Base-by-base conservation (phyloP, 1,140 invertebrate species). In the Tigriopus japonicus region DNA sequence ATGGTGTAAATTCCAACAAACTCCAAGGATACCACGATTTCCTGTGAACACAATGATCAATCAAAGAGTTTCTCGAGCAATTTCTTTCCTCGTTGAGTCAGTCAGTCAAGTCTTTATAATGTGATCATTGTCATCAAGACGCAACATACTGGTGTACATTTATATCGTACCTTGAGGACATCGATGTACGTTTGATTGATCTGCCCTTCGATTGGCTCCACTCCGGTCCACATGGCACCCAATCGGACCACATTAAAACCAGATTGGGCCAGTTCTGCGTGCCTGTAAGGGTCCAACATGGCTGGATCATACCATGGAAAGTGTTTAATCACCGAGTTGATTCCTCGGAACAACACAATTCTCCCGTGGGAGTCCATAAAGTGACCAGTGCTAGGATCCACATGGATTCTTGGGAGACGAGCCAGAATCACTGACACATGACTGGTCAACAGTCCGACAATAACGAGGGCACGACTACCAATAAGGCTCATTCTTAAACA, bases 221-320 rank as follows among this genome's bases (percentile, higher is more conserved):
- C 14, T 28, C 52, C 52, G 6, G 52, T 15, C 52, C 52, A 54
- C 52, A 54, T 54, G 21, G 52, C 21, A 15, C 52, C 45, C 14
- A 54, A 28, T 19, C 52, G 52, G 14, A 54, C 24, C n/a, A 54
- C 52, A 21, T 54, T 54, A 54, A 54, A 54, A 6, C 52, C 52
- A 21, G 35, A 3, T 6, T 54, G 3, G 21, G 52, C 14, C 17
- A 54, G 7, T 15, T 23, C n/a, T 2, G 21, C 21, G 17, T 15
- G 14, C n/a, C n/a, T 15, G 1, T 54, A 12, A 23, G 21, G n/a
- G 35, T 54, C 52, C 52, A 54, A 28, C n/a, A 54, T 15, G 13
- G n/a, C 21, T 2, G 52, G 21, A 28, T 21, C 14, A 21, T 54
- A 54, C 52, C 52, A 54, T 3, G 52, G 52, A 23, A 14, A 15